phyloP scores from a whole-genome alignment of 2,888 invertebrate species.

The Subacronicta megacephala region DNA sequence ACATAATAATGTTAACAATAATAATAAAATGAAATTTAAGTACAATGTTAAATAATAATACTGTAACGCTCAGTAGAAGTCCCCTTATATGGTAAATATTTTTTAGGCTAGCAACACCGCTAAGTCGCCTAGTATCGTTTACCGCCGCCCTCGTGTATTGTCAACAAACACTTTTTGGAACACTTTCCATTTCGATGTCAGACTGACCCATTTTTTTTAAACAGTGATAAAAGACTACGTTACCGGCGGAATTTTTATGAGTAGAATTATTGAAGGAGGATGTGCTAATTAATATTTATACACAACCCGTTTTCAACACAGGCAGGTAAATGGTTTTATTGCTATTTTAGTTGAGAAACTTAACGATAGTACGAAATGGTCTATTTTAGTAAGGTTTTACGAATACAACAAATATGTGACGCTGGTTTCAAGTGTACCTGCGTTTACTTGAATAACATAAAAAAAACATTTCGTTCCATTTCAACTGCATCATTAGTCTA shows the following conservation, averaged over 20 bases:
- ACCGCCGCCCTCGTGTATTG: conserved; percentile 29
- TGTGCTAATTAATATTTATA: background rate
- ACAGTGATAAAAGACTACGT: conserved; percentile 1
- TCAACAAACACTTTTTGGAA: conserved; percentile 39
- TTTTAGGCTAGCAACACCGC: conserved; percentile 42
- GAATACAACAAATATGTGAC: too few species aligned
- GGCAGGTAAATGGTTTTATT: conserved; percentile 2
- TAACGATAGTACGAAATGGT: background rate
- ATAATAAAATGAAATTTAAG: background rate
- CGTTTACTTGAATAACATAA: too few species aligned
- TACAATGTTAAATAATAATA: background rate
- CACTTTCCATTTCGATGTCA: conserved; percentile 31
- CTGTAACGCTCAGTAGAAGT: background rate
- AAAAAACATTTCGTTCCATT: too few species aligned
- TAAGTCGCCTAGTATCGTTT: conserved; percentile 22
- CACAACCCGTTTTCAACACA: background rate
- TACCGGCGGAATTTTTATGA: conserved; percentile 27
- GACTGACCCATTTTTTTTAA: conserved; percentile 22
- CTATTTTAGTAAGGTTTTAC: too few species aligned
- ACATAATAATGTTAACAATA: background rate
- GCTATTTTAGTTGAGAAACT: background rate
- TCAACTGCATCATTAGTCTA: too few species aligned
- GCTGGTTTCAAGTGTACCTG: too few species aligned
- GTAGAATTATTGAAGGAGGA: conserved; percentile 1
- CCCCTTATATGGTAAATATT: conserved; percentile 4